Evolutionary conservation across 2,888 invertebrate species (phyloP).

Genomic region (Morinoia aosen): DNA sequence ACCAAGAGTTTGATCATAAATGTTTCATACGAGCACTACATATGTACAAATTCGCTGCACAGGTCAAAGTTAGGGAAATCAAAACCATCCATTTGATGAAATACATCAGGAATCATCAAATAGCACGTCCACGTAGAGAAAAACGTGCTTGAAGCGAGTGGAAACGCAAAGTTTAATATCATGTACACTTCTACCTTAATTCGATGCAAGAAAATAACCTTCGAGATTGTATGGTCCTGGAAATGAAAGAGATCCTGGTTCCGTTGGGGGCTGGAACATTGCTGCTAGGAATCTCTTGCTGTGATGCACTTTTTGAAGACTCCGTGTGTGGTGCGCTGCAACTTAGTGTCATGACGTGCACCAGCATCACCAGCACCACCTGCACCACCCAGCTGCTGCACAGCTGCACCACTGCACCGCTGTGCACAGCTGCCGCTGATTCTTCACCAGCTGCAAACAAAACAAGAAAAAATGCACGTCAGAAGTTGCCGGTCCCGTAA

Average conservation of each 20-base stretch:
- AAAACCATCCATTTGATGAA: neutral
- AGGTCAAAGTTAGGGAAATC: neutral
- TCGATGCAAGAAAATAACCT: neutral
- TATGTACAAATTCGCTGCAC: neutral
- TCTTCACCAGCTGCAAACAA: conserved; percentile 59
- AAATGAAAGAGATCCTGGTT: neutral
- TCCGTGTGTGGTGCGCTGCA: neutral
- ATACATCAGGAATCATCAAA: neutral
- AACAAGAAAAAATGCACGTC: neutral
- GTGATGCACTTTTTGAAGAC: neutral
- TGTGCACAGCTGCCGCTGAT: conserved; percentile 65
- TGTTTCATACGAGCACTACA: neutral
- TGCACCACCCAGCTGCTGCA: neutral
- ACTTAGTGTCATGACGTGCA: neutral
- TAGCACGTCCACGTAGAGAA: neutral
- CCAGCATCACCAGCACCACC: conserved; percentile 40
- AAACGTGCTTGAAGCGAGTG: neutral
- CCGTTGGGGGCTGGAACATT: neutral
- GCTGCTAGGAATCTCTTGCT: neutral
- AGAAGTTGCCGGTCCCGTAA: neutral
- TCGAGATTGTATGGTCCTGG: neutral
- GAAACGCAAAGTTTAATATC: neutral
- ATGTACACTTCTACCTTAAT: neutral
- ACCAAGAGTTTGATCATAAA: neutral
- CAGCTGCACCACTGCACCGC: conserved; percentile 41